phyloP scores from a whole-genome alignment of 2,113 vertebrate species.

The Actenoides hombroni region DNA sequence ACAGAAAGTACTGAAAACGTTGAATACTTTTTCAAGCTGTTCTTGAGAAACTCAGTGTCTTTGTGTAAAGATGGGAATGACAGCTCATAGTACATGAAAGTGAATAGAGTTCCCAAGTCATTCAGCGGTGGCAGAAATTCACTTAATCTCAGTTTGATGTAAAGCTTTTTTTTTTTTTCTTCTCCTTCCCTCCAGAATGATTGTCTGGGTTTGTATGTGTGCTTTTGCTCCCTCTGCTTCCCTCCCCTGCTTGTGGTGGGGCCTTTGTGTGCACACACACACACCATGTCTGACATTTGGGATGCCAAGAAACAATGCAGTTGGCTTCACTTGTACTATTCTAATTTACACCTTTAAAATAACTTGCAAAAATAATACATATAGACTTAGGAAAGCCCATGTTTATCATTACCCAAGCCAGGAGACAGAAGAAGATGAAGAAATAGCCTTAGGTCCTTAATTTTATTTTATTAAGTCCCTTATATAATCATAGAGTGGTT shows the following conservation, averaged over 20 bases:
- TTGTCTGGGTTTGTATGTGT: background rate
- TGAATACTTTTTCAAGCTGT: background rate
- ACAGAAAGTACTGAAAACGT: background rate
- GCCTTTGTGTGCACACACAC: background rate
- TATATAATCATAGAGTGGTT: background rate
- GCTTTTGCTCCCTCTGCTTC: background rate
- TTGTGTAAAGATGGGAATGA: conserved; percentile 53
- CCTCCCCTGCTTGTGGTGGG: background rate
- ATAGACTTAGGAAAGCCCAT: background rate
- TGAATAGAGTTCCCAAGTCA: conserved; percentile 40
- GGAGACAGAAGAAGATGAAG: background rate
- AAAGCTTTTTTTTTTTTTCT: background rate
- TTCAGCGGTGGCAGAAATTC: conserved; percentile 49
- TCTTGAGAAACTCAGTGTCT: conserved; percentile 35
- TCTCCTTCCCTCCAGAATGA: background rate
- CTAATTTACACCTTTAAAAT: background rate
- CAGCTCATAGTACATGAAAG: conserved; percentile 56
- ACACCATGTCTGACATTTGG: background rate
- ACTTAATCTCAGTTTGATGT: background rate
- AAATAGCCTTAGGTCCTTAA: background rate
- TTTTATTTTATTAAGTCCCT: background rate
- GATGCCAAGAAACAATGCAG: background rate
- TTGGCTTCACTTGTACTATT: background rate
- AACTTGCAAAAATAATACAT: background rate
- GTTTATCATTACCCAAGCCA: background rate